phyloP scores from a whole-genome alignment of 2,888 invertebrate genomes.

The Tenthredo notha region DNA sequence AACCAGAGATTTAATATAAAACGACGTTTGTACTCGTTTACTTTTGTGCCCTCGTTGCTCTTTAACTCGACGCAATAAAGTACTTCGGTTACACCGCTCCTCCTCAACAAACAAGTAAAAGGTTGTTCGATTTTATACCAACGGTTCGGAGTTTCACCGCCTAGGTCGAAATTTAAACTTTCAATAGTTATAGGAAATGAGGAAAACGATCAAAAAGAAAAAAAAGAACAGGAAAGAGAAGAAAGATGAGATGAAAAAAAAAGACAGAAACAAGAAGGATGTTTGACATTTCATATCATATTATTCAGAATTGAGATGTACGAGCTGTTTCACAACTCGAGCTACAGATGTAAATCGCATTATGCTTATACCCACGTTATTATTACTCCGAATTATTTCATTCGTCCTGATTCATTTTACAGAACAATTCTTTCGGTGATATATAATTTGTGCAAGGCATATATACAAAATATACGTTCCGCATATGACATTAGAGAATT shows the following conservation, averaged over 20 bases:
- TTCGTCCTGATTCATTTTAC: conserved; percentile 1
- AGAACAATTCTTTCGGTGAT: neutral
- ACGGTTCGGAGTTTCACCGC: neutral
- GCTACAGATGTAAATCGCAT: neutral
- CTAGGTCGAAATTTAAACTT: neutral
- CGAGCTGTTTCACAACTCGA: neutral
- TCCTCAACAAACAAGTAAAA: conserved; percentile 27
- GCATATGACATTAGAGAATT: conserved; percentile 29
- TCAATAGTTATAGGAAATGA: neutral
- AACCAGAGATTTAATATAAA: conserved; percentile 44
- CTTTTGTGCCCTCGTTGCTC: conserved; percentile 36
- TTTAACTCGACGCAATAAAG: conserved; percentile 38
- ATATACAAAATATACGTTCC: conserved; percentile 15
- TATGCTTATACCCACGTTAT: neutral
- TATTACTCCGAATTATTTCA: conserved; percentile 21
- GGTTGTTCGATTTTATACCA: neutral
- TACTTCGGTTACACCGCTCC: conserved; percentile 34
- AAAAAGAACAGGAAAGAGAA: neutral
- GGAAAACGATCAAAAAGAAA: neutral
- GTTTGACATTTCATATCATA: neutral
- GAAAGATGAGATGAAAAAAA: neutral
- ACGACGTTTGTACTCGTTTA: conserved; percentile 47
- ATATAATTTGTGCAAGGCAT: neutral
- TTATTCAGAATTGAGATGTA: neutral
- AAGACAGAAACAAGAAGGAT: neutral